These are phyloP conservation scores for Colius striatus DNA, from an alignment of 2,113 vertebrate genomes.

Conservation along the genomic window DNA sequence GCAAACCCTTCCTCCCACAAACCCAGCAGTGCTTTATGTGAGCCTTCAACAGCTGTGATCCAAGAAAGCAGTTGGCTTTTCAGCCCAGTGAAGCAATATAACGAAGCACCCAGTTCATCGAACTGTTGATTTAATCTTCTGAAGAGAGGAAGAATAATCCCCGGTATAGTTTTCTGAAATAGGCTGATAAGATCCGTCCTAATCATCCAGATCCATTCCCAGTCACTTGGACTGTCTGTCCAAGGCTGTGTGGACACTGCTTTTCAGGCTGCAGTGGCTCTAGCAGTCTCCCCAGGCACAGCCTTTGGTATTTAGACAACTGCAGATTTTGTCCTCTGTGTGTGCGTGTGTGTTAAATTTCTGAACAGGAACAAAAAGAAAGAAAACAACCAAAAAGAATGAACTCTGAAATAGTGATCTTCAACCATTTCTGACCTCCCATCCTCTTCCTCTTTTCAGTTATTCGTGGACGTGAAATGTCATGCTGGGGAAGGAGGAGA, in stretches of 20 bases:
- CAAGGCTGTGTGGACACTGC: neutral
- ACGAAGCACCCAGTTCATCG: neutral
- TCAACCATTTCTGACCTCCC: neutral
- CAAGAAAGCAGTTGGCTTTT: neutral
- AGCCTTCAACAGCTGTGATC: neutral
- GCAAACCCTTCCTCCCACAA: neutral
- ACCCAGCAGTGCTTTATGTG: neutral
- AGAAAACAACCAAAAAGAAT: neutral
- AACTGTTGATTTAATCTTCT: conserved; percentile 29
- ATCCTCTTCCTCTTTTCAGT: neutral
- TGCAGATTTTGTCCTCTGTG: neutral
- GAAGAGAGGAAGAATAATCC: conserved; percentile 6
- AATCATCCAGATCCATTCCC: neutral
- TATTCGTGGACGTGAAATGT: neutral
- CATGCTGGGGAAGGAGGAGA: neutral
- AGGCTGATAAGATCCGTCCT: neutral
- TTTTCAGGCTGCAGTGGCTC: neutral
- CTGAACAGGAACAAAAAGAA: neutral
- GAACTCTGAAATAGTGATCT: neutral
- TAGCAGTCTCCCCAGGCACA: neutral
- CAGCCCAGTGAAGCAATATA: neutral
- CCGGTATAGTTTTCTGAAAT: neutral
- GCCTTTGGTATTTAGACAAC: neutral
- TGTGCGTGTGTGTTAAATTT: neutral
- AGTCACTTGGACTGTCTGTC: neutral